Base-by-base conservation (phyloP, 1,140 invertebrate species). In the Diorhabda sublineata region DNA sequence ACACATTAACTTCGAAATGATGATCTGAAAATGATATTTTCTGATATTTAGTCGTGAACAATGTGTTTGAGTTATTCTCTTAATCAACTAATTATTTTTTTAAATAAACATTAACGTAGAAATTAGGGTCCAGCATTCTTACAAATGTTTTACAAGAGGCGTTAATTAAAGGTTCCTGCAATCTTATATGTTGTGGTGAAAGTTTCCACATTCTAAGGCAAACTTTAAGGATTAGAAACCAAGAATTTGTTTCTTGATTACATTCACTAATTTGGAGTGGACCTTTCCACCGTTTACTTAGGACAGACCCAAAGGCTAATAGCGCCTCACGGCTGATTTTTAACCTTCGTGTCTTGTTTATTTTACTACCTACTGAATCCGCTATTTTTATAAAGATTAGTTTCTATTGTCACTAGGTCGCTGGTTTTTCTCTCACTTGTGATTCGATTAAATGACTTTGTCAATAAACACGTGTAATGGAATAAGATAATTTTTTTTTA, bases 231-330 rank as follows among this genome's bases (percentile, higher is more conserved):
- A 52, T 52, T 52, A 52, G 47, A n/a, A 52, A 52, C 47, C 47
- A 8, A n/a, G 6, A 52, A 52, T 52, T 52, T 52, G 47, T 52
- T 52, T n/a, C 47, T 52, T 52, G 47, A 52, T 52, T 52, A 52
- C 47, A 52, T n/a, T 52, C 47, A n/a, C 47, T 52, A 52, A 52
- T 52, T 52, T 52, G 47, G 47, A 52, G 47, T 52, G 47, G 47
- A 52, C 47, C 47, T 52, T 52, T 26, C 47, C 47, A 8, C 6
- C 47, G 47, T 52, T 52, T 52, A 52, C 47, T 52, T 52, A 52
- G 47, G 47, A 52, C 47, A 52, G 47, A 52, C 47, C 47, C 2
- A 52, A 52, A 3, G 47, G 47, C 47, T 52, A 6, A 52, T 52
- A 6, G 47, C 47, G 47, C 47, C 47, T 52, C 6, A 52, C n/a